phyloP scores from a whole-genome alignment of 2,113 vertebrate species.

The human (Homo sapiens) region DNA sequence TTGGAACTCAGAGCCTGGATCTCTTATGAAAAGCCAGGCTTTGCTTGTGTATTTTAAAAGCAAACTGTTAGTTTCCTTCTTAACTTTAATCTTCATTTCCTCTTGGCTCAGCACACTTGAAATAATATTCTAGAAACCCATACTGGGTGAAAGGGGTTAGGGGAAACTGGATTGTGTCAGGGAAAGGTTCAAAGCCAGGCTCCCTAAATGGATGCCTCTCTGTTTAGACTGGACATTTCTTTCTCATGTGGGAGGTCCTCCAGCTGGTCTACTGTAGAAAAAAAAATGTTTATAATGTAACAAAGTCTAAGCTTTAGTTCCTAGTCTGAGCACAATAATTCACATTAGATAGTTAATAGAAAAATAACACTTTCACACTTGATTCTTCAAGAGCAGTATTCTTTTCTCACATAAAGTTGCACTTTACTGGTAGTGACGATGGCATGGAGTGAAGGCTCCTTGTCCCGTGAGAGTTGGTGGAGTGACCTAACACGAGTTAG shows the following conservation, averaged over 20 bases:
- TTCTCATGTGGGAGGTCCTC: slow-evolving; percentile 1
- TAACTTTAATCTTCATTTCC: slow-evolving; percentile 61
- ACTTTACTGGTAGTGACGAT: background rate
- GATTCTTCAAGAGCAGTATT: background rate
- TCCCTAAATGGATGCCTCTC: background rate
- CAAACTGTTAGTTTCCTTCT: slow-evolving; percentile 27
- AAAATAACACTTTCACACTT: background rate
- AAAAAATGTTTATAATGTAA: slow-evolving; percentile 39
- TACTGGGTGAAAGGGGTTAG: slow-evolving; percentile 19
- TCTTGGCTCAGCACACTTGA: slow-evolving; percentile 3
- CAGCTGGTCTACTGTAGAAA: slow-evolving; percentile 34
- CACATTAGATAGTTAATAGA: slow-evolving; percentile 25
- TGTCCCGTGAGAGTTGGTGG: background rate
- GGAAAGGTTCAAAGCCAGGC: slow-evolving; percentile 49
- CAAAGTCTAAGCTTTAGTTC: slow-evolving; percentile 33
- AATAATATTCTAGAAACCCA: slow-evolving; percentile 53
- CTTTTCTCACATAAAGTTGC: background rate
- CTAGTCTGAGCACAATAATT: slow-evolving; percentile 48
- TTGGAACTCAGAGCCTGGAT: background rate
- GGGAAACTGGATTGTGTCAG: slow-evolving; percentile 13
- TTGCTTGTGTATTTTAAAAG: slow-evolving; percentile 39
- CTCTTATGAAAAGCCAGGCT: background rate
- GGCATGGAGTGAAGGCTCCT: background rate
- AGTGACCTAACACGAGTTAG: background rate
- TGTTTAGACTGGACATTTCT: slow-evolving; percentile 40